These are phyloP conservation scores for Halictus quadricinctus DNA, from an alignment of 2,888 invertebrate genomes.

Conservation along the genomic window DNA sequence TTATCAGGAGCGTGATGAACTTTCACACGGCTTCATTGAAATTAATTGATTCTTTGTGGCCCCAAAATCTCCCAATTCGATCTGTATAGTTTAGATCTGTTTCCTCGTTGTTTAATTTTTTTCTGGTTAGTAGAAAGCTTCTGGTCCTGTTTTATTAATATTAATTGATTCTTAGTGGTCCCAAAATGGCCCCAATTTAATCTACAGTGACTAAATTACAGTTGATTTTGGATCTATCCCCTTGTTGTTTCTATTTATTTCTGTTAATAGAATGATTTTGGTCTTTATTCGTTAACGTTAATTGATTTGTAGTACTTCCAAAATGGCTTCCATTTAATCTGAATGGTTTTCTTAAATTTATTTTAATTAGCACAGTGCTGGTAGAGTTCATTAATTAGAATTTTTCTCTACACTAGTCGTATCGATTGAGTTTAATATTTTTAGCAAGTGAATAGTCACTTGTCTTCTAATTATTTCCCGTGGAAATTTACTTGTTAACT, in stretches of 20 bases:
- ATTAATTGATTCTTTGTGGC: not conserved
- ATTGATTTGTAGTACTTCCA: no score
- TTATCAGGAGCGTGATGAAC: not conserved
- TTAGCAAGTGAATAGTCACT: no score
- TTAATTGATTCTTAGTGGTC: not conserved
- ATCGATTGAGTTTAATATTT: not conserved
- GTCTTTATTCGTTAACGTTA: no score
- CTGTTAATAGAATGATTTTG: no score
- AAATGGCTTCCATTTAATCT: no score
- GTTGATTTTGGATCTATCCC: no score
- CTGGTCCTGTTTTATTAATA: not conserved
- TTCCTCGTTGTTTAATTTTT: no score
- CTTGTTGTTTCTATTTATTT: no score
- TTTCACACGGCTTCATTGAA: constrained; percentile 8
- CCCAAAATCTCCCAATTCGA: not conserved
- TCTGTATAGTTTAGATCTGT: not conserved
- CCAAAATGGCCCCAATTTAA: not conserved
- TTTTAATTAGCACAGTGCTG: not conserved
- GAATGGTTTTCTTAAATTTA: not conserved
- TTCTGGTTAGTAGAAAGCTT: not conserved
- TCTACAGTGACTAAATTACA: not conserved
- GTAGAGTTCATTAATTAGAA: no score
- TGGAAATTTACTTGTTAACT: not conserved
- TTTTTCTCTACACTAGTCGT: no score
- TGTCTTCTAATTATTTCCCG: not conserved